Conservation (phyloP, 2,797 vertebrate species). For the Artibeus lituratus region DNA sequence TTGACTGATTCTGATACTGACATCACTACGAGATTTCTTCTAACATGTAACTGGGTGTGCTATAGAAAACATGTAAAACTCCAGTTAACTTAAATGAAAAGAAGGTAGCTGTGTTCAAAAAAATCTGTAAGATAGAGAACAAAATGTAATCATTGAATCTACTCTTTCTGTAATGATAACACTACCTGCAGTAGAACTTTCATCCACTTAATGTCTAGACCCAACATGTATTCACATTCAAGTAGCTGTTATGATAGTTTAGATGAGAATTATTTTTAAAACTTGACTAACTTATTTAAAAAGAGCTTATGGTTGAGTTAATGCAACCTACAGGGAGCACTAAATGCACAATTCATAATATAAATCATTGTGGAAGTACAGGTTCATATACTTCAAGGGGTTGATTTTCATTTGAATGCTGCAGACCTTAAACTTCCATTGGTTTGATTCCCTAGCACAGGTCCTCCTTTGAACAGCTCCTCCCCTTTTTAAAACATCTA, state of each 20-base stretch:
- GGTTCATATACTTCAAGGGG: slow-evolving; percentile 4
- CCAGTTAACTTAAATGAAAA: neutral
- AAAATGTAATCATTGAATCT: neutral
- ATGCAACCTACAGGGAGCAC: neutral
- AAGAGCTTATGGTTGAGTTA: neutral
- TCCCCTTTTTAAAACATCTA: neutral
- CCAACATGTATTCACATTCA: neutral
- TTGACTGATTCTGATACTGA: neutral
- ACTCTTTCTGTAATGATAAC: neutral
- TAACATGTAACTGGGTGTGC: neutral
- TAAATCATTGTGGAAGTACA: neutral
- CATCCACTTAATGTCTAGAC: neutral
- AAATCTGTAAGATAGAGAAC: neutral
- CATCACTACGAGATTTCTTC: neutral
- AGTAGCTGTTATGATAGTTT: neutral
- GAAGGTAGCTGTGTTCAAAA: neutral
- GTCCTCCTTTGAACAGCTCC: neutral
- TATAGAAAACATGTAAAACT: neutral
- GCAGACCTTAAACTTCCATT: neutral
- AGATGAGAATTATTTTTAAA: slow-evolving; percentile 6
- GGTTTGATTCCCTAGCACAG: neutral
- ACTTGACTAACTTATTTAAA: neutral
- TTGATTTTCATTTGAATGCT: slow-evolving; percentile 15
- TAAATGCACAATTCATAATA: neutral
- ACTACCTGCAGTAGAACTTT: neutral